phyloP scores from a whole-genome alignment of 2,113 vertebrate species.

The Porphyrio hochstetteri region DNA sequence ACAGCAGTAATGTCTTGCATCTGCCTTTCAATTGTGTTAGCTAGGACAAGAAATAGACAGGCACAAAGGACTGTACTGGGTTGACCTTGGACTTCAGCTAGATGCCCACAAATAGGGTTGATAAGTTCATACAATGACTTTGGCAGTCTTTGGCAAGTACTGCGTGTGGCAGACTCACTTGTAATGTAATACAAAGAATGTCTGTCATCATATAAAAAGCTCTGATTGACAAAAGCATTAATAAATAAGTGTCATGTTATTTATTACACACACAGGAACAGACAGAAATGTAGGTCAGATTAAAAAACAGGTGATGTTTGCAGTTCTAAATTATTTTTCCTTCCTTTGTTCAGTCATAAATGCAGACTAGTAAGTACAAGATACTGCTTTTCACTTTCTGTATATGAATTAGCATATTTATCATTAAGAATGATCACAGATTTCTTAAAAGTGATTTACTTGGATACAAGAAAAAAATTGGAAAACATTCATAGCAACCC shows the following conservation, averaged over 20 bases:
- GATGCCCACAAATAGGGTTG: neutral
- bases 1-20: neutral
- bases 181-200: neutral
- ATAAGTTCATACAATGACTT: neutral
- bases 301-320: neutral
- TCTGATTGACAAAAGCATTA: neutral
- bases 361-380: neutral
- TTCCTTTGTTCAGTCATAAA: neutral
- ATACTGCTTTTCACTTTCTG: neutral
- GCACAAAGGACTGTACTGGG: neutral
- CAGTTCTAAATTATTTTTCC: neutral
- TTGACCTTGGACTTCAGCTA: rapidly evolving
- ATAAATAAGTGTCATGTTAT: neutral
- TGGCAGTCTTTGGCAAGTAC: neutral
- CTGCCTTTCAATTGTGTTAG: neutral
- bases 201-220: neutral
- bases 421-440: neutral
- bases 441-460: neutral
- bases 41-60: neutral
- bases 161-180: neutral
- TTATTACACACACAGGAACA: neutral
- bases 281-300: neutral
- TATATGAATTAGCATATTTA: neutral
- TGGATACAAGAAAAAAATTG: neutral
- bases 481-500: neutral